phyloP scores from a whole-genome alignment of 2,797 vertebrate species.

The Kryptolebias ocellatus region DNA sequence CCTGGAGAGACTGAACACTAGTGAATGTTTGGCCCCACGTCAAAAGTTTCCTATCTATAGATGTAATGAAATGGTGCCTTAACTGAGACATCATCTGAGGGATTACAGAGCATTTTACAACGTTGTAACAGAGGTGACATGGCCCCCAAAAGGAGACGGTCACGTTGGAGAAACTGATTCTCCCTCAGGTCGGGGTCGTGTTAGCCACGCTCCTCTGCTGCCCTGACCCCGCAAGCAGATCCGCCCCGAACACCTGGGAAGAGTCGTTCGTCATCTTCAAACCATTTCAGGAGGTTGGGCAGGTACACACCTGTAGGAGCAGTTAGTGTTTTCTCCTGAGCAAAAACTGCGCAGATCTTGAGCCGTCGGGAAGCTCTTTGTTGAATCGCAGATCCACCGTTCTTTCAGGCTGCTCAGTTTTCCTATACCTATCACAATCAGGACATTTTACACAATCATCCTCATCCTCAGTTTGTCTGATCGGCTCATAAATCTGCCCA shows the following conservation, averaged over 20 bases:
- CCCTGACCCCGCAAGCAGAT: conserved; percentile 25
- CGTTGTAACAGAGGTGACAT: not conserved
- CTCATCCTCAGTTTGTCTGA: conserved; percentile 5
- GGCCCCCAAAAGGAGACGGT: conserved; percentile 20
- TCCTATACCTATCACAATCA: conserved; percentile 29
- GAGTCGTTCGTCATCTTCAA: conserved; percentile 28
- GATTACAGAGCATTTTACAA: not conserved
- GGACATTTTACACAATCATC: conserved; percentile 14
- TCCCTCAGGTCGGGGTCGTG: conserved; percentile 37
- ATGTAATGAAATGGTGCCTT: not conserved
- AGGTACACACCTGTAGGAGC: conserved; percentile 25
- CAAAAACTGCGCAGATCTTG: conserved; percentile 40
- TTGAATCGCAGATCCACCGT: conserved; percentile 61
- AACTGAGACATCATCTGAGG: conserved; percentile 5
- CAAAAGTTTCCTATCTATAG: too few relatives aligned
- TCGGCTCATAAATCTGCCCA: conserved; percentile 12
- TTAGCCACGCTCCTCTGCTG: conserved; percentile 38
- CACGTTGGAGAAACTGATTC: conserved; percentile 39
- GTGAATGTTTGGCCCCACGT: too few relatives aligned
- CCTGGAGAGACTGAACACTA: too few relatives aligned
- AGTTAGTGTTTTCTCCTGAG: not conserved
- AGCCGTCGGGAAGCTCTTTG: conserved; percentile 45
- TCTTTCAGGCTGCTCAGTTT: conserved; percentile 53
- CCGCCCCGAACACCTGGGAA: conserved; percentile 33
- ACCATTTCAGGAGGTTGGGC: conserved; percentile 1